Evolutionary conservation across 92 coral and sea anemone genomes (phyloP), one percentile per base, ranked within the genome.

Genomic region (Porites rus): DNA sequence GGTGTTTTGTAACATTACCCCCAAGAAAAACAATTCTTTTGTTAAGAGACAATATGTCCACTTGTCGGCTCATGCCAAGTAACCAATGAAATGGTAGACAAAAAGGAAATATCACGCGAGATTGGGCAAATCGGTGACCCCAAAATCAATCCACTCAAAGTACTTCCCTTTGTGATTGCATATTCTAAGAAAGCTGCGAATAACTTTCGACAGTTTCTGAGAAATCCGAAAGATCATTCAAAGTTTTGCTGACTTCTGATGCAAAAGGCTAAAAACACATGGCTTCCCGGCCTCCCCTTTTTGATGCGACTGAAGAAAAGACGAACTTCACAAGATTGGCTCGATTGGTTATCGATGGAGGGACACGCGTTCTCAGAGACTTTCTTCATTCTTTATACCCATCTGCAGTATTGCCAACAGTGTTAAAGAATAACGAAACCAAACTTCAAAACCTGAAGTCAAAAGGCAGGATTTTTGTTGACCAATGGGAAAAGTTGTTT

Each of bases 401-500:
- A 3, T 25, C 81, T 4, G 50, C 31, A 1, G 58, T 51, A 18
- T 79, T 89, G 56, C 67, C 80, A 51, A 76, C 20, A 14, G 90
- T 50, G 56, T 67, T 90, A 38, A 65, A 75, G 62, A 28, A 69
- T 7, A 63, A 17, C 38, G 75, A 21, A 19, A 68, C n/a, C 7
- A 6, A 0, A 17, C 52, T 90, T 67, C 65, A 69, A 77, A 81
- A 14, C 0, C 43, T 88, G 51, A 88, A 79, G 73, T 21, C n/a
- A 11, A 88, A 25, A 64, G 65, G 82, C 9, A 80, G 74, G n/a
- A 76, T 92, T 20, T 79, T 59, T 20, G 83, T 22, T 14, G 38
- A 13, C 46, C 94, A 92, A 17, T 92, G 94, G 94, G 72, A 84
- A 63, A 31, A 8, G 75, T 46, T 92, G 60, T 92, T 54, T 75